Conservation (phyloP, 1,140 invertebrate genomes). For the Kradibia gibbosae region DNA sequence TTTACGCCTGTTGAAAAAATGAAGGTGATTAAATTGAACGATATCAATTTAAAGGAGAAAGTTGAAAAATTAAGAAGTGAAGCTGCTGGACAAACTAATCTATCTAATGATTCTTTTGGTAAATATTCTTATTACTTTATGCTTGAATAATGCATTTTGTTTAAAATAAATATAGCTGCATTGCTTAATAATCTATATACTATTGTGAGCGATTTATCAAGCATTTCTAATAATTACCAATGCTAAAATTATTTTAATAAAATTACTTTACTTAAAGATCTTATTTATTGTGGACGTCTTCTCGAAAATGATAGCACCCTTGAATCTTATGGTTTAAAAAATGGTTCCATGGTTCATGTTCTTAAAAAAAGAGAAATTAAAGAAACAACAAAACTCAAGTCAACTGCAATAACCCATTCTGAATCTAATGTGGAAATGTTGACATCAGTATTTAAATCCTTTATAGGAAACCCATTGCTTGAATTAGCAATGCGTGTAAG, state of each 20-base stretch:
- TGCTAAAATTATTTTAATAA: slow-evolving; percentile 18
- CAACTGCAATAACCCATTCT: slow-evolving; percentile 56
- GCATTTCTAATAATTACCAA: slow-evolving; percentile 30
- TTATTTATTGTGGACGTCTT: slow-evolving; percentile 74
- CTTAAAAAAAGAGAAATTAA: slow-evolving; percentile 71
- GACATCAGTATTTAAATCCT: slow-evolving; percentile 70
- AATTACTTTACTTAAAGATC: slow-evolving; percentile 63
- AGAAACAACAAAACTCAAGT: slow-evolving; percentile 59
- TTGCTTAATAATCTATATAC: background rate
- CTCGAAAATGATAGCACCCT: slow-evolving; percentile 72
- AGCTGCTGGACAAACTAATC: slow-evolving; percentile 67
- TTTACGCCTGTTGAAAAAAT: slow-evolving; percentile 61
- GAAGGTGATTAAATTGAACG: slow-evolving; percentile 69
- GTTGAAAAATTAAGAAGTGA: slow-evolving; percentile 70
- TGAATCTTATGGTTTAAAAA: slow-evolving; percentile 71
- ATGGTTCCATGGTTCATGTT: slow-evolving; percentile 73
- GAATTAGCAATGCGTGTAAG: slow-evolving; percentile 46
- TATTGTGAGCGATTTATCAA: background rate
- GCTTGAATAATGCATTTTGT: background rate
- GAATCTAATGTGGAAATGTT: slow-evolving; percentile 70
- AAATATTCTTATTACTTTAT: slow-evolving; percentile 52
- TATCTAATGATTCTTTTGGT: slow-evolving; percentile 71
- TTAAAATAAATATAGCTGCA: too few relatives aligned
- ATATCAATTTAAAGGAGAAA: slow-evolving; percentile 73
- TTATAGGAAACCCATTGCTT: slow-evolving; percentile 68